Percentiles rank a stretch among this genome's conserved stretches.
Conservation (phyloP, 2,797 vertebrate genomes). For the Dallia pectoralis region DNA sequence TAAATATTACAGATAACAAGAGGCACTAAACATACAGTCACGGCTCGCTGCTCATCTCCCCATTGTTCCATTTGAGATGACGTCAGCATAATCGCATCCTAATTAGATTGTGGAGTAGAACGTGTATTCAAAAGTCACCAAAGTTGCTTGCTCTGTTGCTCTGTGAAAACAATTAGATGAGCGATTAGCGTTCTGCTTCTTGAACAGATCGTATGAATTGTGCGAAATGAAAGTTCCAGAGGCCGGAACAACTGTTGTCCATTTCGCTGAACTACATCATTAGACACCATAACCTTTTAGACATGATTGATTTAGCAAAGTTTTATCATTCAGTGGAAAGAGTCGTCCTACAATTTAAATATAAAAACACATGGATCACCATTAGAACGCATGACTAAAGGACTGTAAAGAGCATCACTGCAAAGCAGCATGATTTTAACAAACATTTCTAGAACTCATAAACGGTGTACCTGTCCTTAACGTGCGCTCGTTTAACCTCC, state of each 20-base stretch:
- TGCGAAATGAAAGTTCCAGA: background rate
- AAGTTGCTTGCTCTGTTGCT: background rate
- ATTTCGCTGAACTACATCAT: conserved; percentile 16
- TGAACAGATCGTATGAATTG: background rate
- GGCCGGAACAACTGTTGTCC: background rate
- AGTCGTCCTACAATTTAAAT: no score
- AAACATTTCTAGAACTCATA: background rate
- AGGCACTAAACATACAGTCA: no score
- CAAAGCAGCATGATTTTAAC: background rate
- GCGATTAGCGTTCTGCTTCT: background rate
- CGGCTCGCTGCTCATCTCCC: no score
- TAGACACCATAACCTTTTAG: background rate
- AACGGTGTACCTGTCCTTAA: background rate
- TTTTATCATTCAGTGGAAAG: background rate
- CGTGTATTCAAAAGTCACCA: no score
- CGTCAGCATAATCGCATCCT: no score
- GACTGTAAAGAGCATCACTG: background rate
- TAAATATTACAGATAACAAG: no score
- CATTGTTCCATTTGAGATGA: no score
- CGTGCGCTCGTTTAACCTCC: background rate
- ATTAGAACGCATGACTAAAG: background rate
- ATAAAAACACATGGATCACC: background rate
- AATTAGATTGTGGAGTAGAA: no score
- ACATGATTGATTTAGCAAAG: background rate
- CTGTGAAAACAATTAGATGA: background rate